These are phyloP conservation scores for Melopsittacus undulatus DNA, from an alignment of 2,797 vertebrate genomes.

Conservation along the genomic window DNA sequence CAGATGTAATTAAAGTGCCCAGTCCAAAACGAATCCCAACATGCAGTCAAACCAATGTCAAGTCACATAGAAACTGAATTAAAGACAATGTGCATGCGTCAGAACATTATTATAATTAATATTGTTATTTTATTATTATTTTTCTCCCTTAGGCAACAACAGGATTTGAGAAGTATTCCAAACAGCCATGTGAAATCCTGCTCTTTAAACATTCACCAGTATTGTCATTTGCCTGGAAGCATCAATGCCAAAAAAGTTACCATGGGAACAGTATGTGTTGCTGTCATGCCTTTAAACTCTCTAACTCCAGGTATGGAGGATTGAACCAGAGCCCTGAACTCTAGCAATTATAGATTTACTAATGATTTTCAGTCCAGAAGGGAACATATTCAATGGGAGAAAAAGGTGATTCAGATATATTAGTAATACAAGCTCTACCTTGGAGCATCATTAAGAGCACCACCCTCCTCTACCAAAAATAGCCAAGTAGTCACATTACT, in stretches of 20 bases:
- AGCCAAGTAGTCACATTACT: background rate
- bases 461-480: background rate
- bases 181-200: background rate
- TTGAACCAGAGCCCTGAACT: background rate
- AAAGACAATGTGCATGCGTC: background rate
- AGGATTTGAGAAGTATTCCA: conserved; percentile 4
- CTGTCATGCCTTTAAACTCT: conserved; percentile 14
- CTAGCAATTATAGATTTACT: background rate
- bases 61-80: background rate
- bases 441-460: background rate
- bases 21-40: background rate
- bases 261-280: conserved; percentile 39
- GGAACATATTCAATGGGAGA: background rate
- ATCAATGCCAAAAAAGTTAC: conserved; percentile 44
- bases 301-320: background rate
- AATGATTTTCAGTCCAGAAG: background rate
- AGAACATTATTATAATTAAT: background rate
- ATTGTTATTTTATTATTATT: background rate
- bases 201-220: conserved; percentile 3
- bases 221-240: conserved; percentile 21
- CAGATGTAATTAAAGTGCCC: background rate
- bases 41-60: background rate
- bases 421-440: background rate
- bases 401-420: background rate
- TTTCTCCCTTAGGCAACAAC: background rate